Evolutionary conservation across 2,113 vertebrate genomes (phyloP).

Genomic region (Corythaeola cristata): DNA sequence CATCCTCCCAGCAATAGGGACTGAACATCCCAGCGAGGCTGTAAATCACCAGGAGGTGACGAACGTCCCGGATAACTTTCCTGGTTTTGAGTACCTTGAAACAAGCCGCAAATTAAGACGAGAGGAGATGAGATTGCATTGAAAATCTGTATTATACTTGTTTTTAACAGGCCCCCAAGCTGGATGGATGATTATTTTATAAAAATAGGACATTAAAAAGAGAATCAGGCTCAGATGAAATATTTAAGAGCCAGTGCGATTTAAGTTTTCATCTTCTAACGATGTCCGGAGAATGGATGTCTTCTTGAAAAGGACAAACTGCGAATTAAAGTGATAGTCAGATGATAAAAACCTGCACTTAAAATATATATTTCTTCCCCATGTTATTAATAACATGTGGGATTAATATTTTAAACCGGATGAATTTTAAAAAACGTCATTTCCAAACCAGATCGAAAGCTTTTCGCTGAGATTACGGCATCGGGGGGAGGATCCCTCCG

Average conservation of each 20-base stretch:
- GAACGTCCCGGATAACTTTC: background rate
- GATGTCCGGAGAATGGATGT: conserved; percentile 43
- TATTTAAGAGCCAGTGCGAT: conserved; percentile 14
- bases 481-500: background rate
- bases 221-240: conserved; percentile 40
- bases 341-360: conserved; percentile 58
- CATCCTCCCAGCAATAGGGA: background rate
- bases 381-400: conserved; percentile 44
- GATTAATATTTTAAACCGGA: conserved; percentile 69
- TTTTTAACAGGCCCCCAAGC: conserved; percentile 40
- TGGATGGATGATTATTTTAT: conserved; percentile 61
- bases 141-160: conserved; percentile 12
- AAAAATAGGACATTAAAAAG: conserved; percentile 37
- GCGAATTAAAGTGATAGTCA: conserved; percentile 43
- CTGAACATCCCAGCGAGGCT: background rate
- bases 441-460: background rate
- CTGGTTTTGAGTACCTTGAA: background rate
- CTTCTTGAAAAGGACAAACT: conserved; percentile 62
- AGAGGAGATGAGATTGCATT: background rate
- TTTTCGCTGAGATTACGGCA: background rate
- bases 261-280: conserved; percentile 37
- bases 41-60: background rate
- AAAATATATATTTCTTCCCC: conserved; percentile 47
- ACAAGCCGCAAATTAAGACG: background rate
- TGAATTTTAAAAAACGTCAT: conserved; percentile 37